Base-by-base conservation (phyloP, 2,888 invertebrate species). In the Cyclophora albipunctata region DNA sequence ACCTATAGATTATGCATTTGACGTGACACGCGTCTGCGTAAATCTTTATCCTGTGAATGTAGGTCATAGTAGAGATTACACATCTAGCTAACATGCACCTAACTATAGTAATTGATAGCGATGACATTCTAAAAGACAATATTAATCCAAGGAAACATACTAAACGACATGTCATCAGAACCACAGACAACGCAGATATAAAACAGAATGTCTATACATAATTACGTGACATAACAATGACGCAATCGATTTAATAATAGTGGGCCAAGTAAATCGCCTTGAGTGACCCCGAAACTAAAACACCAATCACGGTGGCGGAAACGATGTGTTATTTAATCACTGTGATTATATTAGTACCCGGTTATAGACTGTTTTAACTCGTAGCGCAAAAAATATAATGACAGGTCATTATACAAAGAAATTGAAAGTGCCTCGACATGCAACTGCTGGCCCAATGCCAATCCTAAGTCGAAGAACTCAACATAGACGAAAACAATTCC, bases 391-490 rank as follows among this genome's bases (percentile, higher is more conserved):
- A 58, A 57, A 57, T 44, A 33, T 44, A 33, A 46, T 54, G 56
- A 49, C 55, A 53, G 51, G 52, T 60, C 60, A 60, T 53, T 41
- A 46, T 34, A 62, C 62, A 67, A 65, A 62, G 63, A 64, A 59
- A 63, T 58, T 57, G 60, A 62, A 61, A 64, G 62, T 58, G 51
- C 42, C 42, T 51, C 46, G 45, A 49, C 49, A 51, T 48, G 52
- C 54, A 50, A 46, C 49, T 48, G 45, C 34, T 64, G 64, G 64
- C 58, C 7, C 44, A 7, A 46, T 47, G 60, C 64, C 63, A 66
- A 60, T 50, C 20, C 20, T 20, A n/a, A n/a, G n/a, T n/a, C n/a
- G 20, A 20, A 20, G 20, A 20, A 20, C 20, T 20, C 20, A 46
- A 46, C 48, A n/a, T 34, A 35, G 42, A 57, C 51, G 46, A 45